A percentile compares a stretch with the other conserved stretches of the same genome.
These are phyloP conservation scores for Tetragonula carbonaria DNA, from an alignment of 2,888 invertebrate species.

Conservation along the genomic window DNA sequence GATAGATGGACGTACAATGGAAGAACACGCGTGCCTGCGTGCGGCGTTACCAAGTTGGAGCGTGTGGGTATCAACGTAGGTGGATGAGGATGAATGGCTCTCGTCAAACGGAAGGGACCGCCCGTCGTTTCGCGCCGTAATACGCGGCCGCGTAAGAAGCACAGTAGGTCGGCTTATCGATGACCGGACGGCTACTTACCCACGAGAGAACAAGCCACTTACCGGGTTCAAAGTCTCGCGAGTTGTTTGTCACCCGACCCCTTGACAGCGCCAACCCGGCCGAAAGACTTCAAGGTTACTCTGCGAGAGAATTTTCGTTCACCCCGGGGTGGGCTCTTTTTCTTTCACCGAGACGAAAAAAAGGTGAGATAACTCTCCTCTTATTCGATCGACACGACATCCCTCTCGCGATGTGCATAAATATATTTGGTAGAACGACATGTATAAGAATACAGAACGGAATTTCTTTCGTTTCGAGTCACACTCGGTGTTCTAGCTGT, in stretches of 20 bases:
- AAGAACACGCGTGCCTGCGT: slow-evolving; percentile 73
- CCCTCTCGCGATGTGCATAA: not conserved
- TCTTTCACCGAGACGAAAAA: not conserved
- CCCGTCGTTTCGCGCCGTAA: slow-evolving; percentile 82
- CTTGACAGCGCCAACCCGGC: slow-evolving; percentile 7
- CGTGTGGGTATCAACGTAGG: slow-evolving; percentile 80
- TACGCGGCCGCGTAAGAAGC: slow-evolving; percentile 77
- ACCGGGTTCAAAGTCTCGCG: slow-evolving; percentile 63
- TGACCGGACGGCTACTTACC: slow-evolving; percentile 80
- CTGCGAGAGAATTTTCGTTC: not conserved
- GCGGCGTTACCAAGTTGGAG: slow-evolving; percentile 62
- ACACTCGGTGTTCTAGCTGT: too few relatives aligned
- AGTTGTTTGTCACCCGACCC: slow-evolving; percentile 44
- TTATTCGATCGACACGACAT: not conserved
- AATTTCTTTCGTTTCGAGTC: too few relatives aligned
- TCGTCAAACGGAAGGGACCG: slow-evolving; percentile 84
- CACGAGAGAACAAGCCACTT: slow-evolving; percentile 76
- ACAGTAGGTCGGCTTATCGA: slow-evolving; percentile 79
- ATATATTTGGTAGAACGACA: accelerated
- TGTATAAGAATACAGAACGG: too few relatives aligned
- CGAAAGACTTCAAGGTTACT: not conserved
- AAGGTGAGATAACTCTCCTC: too few relatives aligned
- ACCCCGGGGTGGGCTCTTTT: not conserved
- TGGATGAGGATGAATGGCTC: slow-evolving; percentile 84
- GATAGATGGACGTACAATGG: slow-evolving; percentile 81